These are phyloP conservation scores for Bombus superbus DNA, from an alignment of 1,140 invertebrate species.

Conservation along the genomic window DNA sequence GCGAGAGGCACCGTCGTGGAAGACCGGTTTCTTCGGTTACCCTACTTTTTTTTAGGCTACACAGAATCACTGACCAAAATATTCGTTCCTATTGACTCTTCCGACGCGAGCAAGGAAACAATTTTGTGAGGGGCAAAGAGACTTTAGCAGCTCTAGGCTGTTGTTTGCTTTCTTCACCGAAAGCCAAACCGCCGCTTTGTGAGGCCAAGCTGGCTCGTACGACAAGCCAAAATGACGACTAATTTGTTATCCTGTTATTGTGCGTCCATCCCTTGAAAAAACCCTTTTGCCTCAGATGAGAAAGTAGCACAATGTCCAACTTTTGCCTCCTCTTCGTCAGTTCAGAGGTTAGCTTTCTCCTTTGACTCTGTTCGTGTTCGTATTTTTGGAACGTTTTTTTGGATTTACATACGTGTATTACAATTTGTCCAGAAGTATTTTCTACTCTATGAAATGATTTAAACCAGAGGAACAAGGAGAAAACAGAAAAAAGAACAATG, in stretches of 20 bases:
- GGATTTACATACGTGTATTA: too few relatives aligned
- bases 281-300: not conserved
- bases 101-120: constrained; percentile 34
- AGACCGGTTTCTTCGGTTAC: constrained; percentile 57
- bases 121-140: constrained; percentile 17
- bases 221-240: constrained; percentile 51
- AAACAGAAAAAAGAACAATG: too few relatives aligned
- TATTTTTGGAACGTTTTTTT: not conserved
- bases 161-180: constrained; percentile 66
- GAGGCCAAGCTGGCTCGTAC: constrained; percentile 39
- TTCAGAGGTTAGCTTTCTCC: not conserved
- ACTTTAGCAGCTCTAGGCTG: not conserved
- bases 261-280: not conserved
- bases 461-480: too few relatives aligned
- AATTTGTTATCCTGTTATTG: constrained; percentile 54
- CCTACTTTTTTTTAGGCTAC: constrained; percentile 54
- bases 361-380: not conserved
- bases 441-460: too few relatives aligned
- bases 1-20: constrained; percentile 47
- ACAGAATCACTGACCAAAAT: constrained; percentile 64
- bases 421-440: too few relatives aligned
- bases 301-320: not conserved
- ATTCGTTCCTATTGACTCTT: constrained; percentile 53
- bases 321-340: not conserved
- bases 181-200: constrained; percentile 63